Conservation (phyloP, 2,888 invertebrate genomes). For the Hoplodrina ambigua region DNA sequence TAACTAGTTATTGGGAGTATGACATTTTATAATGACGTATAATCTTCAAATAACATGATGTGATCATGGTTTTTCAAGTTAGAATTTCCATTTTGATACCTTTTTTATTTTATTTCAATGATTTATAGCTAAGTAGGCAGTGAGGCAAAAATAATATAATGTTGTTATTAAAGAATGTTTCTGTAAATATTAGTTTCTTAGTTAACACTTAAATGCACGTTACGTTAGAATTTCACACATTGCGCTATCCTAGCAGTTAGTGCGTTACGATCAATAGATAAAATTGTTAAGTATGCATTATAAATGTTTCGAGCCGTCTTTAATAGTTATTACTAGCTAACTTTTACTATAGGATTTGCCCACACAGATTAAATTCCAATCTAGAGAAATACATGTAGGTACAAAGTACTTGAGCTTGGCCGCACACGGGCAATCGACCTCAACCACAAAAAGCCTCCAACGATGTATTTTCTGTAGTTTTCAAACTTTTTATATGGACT, state of each 20-base stretch:
- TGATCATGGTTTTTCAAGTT: too few relatives aligned
- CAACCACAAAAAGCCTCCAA: too few relatives aligned
- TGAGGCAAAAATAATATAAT: background rate
- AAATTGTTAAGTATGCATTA: conserved; percentile 50
- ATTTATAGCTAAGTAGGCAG: background rate
- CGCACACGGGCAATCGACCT: too few relatives aligned
- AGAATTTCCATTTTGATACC: too few relatives aligned
- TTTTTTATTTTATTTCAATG: too few relatives aligned
- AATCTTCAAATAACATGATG: too few relatives aligned
- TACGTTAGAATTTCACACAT: conserved; percentile 61
- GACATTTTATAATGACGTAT: too few relatives aligned
- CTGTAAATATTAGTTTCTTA: conserved; percentile 31
- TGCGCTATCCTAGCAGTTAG: conserved; percentile 26
- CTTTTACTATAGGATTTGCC: conserved; percentile 17
- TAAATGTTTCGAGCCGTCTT: conserved; percentile 36
- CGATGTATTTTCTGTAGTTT: too few relatives aligned
- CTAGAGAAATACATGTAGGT: background rate
- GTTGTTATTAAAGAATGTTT: conserved; percentile 18
- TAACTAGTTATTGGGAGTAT: too few relatives aligned
- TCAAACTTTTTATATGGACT: too few relatives aligned
- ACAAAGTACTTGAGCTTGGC: background rate
- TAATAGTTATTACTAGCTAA: conserved; percentile 36
- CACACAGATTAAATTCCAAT: background rate
- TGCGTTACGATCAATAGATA: conserved; percentile 51
- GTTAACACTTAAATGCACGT: conserved; percentile 30